phyloP scores from a whole-genome alignment of 2,113 vertebrate genomes.

The Pituophis catenifer region DNA sequence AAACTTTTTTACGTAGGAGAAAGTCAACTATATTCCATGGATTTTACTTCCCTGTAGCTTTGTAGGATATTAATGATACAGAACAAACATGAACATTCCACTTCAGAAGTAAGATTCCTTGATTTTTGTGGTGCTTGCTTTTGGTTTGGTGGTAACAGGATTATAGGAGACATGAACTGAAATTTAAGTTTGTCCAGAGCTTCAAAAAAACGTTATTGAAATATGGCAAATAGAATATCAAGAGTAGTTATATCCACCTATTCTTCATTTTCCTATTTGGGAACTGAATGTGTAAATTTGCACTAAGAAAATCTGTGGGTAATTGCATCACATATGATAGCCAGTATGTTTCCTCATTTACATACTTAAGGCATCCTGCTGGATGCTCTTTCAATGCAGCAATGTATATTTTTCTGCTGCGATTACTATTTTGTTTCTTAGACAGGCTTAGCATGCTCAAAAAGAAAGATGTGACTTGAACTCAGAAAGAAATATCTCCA shows the following conservation, averaged over 20 bases:
- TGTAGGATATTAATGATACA: background rate
- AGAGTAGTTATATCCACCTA: background rate
- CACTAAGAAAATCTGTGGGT: background rate
- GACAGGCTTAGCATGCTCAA: background rate
- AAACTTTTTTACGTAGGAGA: background rate
- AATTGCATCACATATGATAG: background rate
- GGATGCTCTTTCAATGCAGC: background rate
- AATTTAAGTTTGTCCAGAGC: background rate
- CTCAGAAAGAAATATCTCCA: constrained; percentile 13
- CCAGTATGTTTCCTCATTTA: background rate
- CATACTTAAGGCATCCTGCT: background rate
- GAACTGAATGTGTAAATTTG: too few species aligned
- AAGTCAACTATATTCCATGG: background rate
- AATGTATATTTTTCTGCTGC: background rate
- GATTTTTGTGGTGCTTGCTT: background rate
- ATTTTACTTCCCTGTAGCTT: background rate
- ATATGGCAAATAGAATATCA: background rate
- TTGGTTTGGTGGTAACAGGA: background rate
- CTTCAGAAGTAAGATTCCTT: background rate
- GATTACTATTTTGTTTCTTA: background rate
- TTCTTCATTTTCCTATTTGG: background rate
- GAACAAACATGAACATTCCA: background rate
- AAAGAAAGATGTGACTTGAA: constrained; percentile 25
- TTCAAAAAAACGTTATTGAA: background rate
- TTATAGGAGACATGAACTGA: background rate